phyloP scores from a whole-genome alignment of 2,113 vertebrate species.

The Cyprinodon tularosa region DNA sequence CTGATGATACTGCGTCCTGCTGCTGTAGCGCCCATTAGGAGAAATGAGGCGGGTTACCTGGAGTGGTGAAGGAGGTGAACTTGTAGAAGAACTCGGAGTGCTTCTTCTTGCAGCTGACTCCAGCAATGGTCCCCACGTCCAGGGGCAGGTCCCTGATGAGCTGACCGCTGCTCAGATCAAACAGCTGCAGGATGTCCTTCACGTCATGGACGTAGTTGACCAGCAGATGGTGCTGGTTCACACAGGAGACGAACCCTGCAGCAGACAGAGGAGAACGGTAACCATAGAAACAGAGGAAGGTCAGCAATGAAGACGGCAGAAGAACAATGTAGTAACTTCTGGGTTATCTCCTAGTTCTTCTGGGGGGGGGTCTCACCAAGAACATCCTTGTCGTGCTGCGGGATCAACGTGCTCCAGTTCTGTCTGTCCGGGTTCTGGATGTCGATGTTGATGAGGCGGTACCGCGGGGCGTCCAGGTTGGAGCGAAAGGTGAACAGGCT shows the following conservation, averaged over 20 bases:
- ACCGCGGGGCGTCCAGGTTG: slow-evolving; percentile 78
- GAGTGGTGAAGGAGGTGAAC: slow-evolving; percentile 81
- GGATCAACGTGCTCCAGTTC: slow-evolving; percentile 75
- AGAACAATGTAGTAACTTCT: too few relatives aligned
- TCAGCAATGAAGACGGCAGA: too few relatives aligned
- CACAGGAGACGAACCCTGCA: slow-evolving; percentile 74
- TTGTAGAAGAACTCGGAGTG: slow-evolving; percentile 81
- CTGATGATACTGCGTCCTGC: too few relatives aligned
- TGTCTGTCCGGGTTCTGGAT: slow-evolving; percentile 67
- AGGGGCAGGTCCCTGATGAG: slow-evolving; percentile 73
- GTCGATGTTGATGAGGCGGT: slow-evolving; percentile 80
- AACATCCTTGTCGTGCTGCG: slow-evolving; percentile 79
- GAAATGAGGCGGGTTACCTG: slow-evolving; percentile 53
- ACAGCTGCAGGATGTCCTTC: slow-evolving; percentile 80
- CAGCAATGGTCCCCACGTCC: slow-evolving; percentile 75
- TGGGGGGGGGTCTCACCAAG: slow-evolving; percentile 67
- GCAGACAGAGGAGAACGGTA: slow-evolving; percentile 7
- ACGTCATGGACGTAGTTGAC: slow-evolving; percentile 80
- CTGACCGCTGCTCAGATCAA: slow-evolving; percentile 59
- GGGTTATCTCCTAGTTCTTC: too few relatives aligned
- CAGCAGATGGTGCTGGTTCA: slow-evolving; percentile 79
- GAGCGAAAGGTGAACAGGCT: slow-evolving; percentile 78
- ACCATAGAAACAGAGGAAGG: too few relatives aligned
- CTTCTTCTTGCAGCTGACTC: slow-evolving; percentile 82
- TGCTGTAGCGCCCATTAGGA: too few relatives aligned